phyloP scores from a whole-genome alignment of 2,113 vertebrate species.

The Phocoena sinus region DNA sequence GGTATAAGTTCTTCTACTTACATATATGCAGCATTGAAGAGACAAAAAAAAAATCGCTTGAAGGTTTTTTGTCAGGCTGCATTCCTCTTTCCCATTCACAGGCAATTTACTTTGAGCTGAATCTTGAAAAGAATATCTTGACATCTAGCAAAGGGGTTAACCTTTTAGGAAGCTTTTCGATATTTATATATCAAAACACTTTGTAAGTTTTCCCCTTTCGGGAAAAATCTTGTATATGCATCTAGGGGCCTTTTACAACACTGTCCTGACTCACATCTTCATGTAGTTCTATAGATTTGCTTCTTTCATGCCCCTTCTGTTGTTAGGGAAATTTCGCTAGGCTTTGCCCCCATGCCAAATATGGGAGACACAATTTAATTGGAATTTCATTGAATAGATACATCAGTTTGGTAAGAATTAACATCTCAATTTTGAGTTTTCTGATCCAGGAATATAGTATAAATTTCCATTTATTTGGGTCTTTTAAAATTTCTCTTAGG shows the following conservation, averaged over 20 bases:
- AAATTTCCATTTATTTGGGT: background rate
- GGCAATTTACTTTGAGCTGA: constrained; percentile 73
- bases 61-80: constrained; percentile 66
- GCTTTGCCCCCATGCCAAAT: background rate
- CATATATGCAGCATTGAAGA: constrained; percentile 35
- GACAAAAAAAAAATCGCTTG: background rate
- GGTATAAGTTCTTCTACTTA: constrained; percentile 62
- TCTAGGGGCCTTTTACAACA: constrained; percentile 45
- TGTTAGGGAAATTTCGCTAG: background rate
- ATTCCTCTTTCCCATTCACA: constrained; percentile 67
- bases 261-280: constrained; percentile 44
- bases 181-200: constrained; percentile 69
- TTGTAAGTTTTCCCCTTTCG: constrained; percentile 49
- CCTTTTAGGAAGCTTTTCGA: constrained; percentile 73
- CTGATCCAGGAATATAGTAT: background rate
- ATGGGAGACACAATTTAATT: background rate
- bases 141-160: constrained; percentile 72
- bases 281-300: constrained; percentile 10
- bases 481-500: background rate
- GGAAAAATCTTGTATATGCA: constrained; percentile 26
- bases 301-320: background rate
- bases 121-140: constrained; percentile 71
- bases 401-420: background rate
- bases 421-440: background rate
- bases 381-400: background rate